Conservation (phyloP, 2,888 invertebrate genomes). For the Galeruca laticollis region DNA sequence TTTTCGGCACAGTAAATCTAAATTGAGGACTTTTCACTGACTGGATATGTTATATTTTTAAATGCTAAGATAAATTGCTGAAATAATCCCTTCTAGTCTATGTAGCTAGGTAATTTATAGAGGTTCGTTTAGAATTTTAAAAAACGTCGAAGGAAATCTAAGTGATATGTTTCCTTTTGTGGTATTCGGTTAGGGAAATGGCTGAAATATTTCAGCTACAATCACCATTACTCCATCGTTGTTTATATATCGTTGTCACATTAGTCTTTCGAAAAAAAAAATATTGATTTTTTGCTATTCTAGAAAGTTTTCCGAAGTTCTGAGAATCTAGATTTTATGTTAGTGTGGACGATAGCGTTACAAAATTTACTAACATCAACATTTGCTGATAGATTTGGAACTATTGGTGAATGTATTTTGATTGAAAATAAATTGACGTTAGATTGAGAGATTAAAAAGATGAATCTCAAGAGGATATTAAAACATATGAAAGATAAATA, state of each 20-base stretch:
- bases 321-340: neutral
- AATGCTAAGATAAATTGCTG: neutral
- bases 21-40: too few relatives aligned
- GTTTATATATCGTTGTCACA: constrained; percentile 48
- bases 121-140: constrained; percentile 13
- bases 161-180: constrained; percentile 35
- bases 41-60: too few relatives aligned
- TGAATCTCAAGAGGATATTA: too few relatives aligned
- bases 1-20: too few relatives aligned
- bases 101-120: neutral
- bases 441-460: too few relatives aligned
- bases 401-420: too few relatives aligned
- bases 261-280: constrained; percentile 42
- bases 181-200: constrained; percentile 34
- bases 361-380: too few relatives aligned
- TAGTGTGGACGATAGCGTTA: too few relatives aligned
- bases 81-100: neutral
- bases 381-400: too few relatives aligned
- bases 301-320: constrained; percentile 23
- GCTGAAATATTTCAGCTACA: constrained; percentile 37
- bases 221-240: constrained; percentile 33
- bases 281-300: constrained; percentile 44
- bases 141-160: constrained; percentile 26
- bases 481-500: too few relatives aligned
- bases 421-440: too few relatives aligned